A percentile compares a stretch with the other conserved stretches of the same genome.
Evolutionary conservation across 2,888 invertebrate genomes (phyloP).

Genomic region (Macroteleia sp.): DNA sequence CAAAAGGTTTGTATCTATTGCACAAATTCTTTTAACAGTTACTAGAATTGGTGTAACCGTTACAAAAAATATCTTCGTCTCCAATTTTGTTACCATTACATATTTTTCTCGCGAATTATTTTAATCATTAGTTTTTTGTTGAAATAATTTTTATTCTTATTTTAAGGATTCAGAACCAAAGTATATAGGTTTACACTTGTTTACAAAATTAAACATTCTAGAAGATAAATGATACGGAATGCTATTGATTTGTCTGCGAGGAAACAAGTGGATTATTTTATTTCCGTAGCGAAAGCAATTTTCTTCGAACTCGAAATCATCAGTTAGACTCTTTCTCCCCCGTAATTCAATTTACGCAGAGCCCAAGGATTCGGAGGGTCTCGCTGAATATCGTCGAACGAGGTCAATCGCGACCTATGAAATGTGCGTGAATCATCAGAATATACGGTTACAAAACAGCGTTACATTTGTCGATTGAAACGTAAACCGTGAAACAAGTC

Average conservation of each 20-base stretch:
- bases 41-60: too few species aligned
- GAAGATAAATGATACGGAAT: too few species aligned
- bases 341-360: conserved; percentile 10
- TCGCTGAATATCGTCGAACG: conserved; percentile 1
- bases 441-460: conserved; percentile 6
- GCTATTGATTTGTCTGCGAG: conserved; percentile 7
- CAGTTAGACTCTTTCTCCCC: conserved; percentile 12
- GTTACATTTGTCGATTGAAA: conserved; percentile 23
- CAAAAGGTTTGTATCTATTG: too few species aligned
- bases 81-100: too few species aligned
- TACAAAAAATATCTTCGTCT: too few species aligned
- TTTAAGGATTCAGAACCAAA: too few species aligned
- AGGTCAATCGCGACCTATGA: conserved; percentile 11
- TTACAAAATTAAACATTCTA: too few species aligned
- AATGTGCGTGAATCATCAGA: conserved; percentile 21
- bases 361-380: conserved; percentile 11
- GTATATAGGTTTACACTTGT: too few species aligned
- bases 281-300: conserved; percentile 28
- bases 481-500: conserved; percentile 14
- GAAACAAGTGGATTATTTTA: conserved; percentile 1
- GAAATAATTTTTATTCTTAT: too few species aligned
- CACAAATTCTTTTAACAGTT: too few species aligned
- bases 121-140: too few species aligned
- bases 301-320: conserved; percentile 6
- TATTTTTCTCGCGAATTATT: too few species aligned